These are phyloP conservation scores for Echinops telfairi DNA, from an alignment of 2,113 vertebrate genomes.

Conservation along the genomic window DNA sequence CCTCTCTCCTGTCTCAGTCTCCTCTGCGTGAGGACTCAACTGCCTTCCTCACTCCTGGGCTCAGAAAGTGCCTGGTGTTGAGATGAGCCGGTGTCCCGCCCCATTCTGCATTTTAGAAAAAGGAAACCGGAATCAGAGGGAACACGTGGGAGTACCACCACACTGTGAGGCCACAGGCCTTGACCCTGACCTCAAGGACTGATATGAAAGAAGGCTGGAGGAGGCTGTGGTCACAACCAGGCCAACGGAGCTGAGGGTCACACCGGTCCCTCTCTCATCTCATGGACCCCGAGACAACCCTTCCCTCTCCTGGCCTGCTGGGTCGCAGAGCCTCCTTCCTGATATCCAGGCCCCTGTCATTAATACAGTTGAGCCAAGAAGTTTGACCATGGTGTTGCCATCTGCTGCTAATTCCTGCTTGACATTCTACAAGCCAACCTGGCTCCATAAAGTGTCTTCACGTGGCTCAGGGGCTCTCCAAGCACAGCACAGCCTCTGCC, in stretches of 20 bases:
- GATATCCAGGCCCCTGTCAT: too few relatives aligned
- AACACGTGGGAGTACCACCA: accelerated
- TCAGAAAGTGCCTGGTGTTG: background rate
- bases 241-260: background rate
- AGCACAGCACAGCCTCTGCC: background rate
- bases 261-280: background rate
- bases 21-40: background rate
- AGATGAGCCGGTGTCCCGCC: accelerated
- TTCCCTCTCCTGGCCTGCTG: background rate
- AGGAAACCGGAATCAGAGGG: background rate
- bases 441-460: slow-evolving; percentile 49
- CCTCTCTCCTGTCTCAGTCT: background rate
- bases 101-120: too few relatives aligned
- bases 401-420: slow-evolving; percentile 46
- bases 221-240: too few relatives aligned
- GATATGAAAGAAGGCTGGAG: background rate
- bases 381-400: background rate
- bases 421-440: slow-evolving; percentile 35
- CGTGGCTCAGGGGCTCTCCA: background rate
- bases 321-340: background rate
- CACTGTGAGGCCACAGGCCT: too few relatives aligned
- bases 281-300: background rate
- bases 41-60: background rate
- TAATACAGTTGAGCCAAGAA: slow-evolving; percentile 51
- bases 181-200: background rate